Conservation (phyloP, 2,888 invertebrate species). For the Ernsta delagoae region DNA sequence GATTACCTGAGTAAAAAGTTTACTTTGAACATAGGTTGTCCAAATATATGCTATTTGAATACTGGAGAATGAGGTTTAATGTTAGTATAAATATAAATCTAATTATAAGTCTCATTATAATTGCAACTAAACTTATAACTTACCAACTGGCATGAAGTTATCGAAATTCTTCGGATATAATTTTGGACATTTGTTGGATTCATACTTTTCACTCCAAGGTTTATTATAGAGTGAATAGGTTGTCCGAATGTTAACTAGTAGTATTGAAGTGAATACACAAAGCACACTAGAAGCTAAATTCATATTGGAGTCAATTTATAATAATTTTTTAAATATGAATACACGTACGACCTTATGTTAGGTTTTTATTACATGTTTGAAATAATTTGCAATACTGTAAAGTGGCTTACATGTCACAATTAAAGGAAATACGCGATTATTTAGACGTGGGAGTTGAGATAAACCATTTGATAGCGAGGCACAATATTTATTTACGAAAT, state of each 20-base stretch:
- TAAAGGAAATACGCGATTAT: conserved; percentile 54
- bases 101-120: too few relatives aligned
- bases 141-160: conserved; percentile 84
- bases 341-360: conserved; percentile 30
- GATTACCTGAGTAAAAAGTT: conserved; percentile 66
- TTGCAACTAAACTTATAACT: conserved; percentile 50
- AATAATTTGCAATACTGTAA: background rate
- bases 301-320: conserved; percentile 30
- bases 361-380: conserved; percentile 33
- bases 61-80: background rate
- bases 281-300: conserved; percentile 42
- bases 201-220: conserved; percentile 78
- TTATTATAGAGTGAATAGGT: conserved; percentile 71
- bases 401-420: conserved; percentile 41
- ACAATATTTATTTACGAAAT: conserved; percentile 22
- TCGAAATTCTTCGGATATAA: conserved; percentile 83
- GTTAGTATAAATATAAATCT: too few relatives aligned
- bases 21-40: background rate
- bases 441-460: conserved; percentile 61
- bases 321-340: conserved; percentile 6
- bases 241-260: conserved; percentile 57
- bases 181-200: conserved; percentile 81
- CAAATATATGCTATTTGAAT: conserved; percentile 23
- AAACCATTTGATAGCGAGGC: conserved; percentile 43
- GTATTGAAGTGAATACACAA: conserved; percentile 54